Evolutionary conservation across 2,113 vertebrate genomes (phyloP).

Genomic region (Oxyruncus cristatus): DNA sequence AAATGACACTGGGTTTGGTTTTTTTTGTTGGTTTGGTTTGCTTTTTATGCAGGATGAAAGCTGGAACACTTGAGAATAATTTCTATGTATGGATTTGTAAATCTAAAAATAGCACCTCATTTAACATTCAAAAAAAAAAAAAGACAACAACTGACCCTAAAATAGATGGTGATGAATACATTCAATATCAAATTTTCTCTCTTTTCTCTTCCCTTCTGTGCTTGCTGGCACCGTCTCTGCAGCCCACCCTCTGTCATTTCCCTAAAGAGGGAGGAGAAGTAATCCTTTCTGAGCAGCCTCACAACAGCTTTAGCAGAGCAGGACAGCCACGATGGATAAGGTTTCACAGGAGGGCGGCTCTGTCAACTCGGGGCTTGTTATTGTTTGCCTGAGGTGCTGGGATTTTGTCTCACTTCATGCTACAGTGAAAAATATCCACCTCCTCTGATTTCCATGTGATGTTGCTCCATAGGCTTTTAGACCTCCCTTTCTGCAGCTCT

Average conservation of each 20-base stretch:
- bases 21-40: too few relatives aligned
- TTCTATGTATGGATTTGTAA: conserved; percentile 21
- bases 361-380: fast-evolving
- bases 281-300: neutral
- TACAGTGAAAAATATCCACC: neutral
- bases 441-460: neutral
- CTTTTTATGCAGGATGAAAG: neutral
- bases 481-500: neutral
- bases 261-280: neutral
- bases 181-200: conserved; percentile 7
- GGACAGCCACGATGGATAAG: neutral
- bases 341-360: neutral
- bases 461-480: neutral
- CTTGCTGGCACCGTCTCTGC: neutral
- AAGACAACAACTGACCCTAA: neutral
- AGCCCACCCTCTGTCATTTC: neutral
- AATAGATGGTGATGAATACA: conserved; percentile 23
- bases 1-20: neutral
- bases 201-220: neutral
- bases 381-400: neutral
- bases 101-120: conserved; percentile 47
- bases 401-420: neutral
- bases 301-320: neutral
- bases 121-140: neutral
- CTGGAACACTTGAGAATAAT: conserved; percentile 30